Base-by-base conservation (phyloP, 1,140 invertebrate species). In the Bombus picipes region DNA sequence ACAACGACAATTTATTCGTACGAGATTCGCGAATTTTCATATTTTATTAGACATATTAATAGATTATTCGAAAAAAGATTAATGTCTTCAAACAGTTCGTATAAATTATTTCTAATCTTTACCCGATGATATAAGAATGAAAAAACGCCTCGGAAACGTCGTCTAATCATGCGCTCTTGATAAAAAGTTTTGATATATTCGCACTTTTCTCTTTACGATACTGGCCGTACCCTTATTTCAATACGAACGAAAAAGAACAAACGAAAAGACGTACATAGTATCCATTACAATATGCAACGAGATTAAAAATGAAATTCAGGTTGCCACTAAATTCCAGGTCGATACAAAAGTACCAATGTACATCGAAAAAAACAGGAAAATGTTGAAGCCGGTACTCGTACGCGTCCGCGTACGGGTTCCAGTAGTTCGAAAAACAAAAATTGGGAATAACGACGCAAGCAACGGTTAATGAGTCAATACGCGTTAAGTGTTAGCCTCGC, bases 401-500 rank as follows among this genome's bases (percentile, higher is more conserved):
- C 25, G 41, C 8, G 28, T n/a, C 9, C 41, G 32, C 39, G 34
- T 65, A 34, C 15, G 6, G 32, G 5, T 68, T 22, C 5, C 15
- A 22, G 59, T 25, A 68, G 59, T 83, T 53, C 10, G 81, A 22
- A 32, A 71, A 84, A 84, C 43, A 84, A 80, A 79, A 78, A 71
- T 84, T 66, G 37, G 53, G 28, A 71, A 80, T 80, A 85, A 85
- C 83, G 68, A 80, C 77, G 77, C 68, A 39, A 59, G 59, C 41
- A 70, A 62, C 77, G 68, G 83, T 85, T 85, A 85, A 85, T 85
- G 83, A 85, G 83, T 85, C 83, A 80, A 85, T 85, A 80, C 83
- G 68, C 77, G 77, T 85, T 85, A 85, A 85, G 84, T 82, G 78
- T 81, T 47, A 62, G 71, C 59, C 72, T 75, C 71, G 71, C 77